These are phyloP conservation scores for Brachynemurus nebulosus DNA, from an alignment of 2,888 invertebrate genomes.

Conservation along the genomic window DNA sequence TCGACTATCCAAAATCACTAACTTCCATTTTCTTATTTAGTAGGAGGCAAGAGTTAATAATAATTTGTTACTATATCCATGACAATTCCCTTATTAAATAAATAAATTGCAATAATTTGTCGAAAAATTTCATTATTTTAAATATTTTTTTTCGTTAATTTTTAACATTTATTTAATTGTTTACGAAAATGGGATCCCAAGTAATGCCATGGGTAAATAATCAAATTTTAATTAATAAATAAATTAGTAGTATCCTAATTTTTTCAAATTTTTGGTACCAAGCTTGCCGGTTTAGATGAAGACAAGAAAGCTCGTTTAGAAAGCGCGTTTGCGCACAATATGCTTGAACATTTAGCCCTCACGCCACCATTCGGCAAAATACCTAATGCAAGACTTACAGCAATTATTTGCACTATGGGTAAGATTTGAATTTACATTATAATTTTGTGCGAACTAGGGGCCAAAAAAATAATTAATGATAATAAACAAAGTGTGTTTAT, in stretches of 20 bases:
- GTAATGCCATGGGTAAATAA: not conserved
- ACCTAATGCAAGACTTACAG: slow-evolving; percentile 36
- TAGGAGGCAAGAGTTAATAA: no score
- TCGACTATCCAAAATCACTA: no score
- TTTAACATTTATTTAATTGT: not conserved
- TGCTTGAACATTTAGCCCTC: slow-evolving; percentile 36
- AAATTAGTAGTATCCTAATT: not conserved
- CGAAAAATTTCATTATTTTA: not conserved
- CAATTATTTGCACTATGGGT: slow-evolving; percentile 42
- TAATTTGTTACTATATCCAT: no score
- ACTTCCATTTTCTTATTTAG: no score
- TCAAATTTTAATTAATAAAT: not conserved
- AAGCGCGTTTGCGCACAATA: slow-evolving; percentile 34
- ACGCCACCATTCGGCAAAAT: slow-evolving; percentile 20
- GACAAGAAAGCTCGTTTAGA: slow-evolving; percentile 32
- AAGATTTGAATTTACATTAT: no score
- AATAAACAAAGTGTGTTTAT: no score
- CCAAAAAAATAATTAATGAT: no score
- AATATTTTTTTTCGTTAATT: not conserved
- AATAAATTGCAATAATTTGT: not conserved
- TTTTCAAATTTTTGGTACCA: not conserved
- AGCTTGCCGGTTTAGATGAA: slow-evolving; percentile 1
- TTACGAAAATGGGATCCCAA: not conserved
- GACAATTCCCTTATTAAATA: no score
- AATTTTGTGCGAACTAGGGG: no score